Conservation (phyloP, 2,888 invertebrate genomes). For the Torymus aiolomorphi region DNA sequence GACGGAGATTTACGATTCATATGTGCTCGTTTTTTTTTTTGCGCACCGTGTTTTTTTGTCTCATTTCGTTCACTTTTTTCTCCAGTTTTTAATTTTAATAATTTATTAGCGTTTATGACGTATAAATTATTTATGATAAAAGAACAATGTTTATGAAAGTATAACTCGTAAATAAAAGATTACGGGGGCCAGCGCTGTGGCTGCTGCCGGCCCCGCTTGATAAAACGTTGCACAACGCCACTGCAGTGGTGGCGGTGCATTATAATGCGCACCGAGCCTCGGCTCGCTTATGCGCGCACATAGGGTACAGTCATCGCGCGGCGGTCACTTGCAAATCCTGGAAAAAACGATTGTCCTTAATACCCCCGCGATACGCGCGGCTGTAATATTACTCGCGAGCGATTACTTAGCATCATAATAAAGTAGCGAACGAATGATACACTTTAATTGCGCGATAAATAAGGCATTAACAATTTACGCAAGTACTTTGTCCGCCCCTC, state of each 20-base stretch:
- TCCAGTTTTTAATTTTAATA: background rate
- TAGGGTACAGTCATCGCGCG: background rate
- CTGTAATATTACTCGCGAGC: conserved; percentile 17
- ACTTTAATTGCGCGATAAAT: conserved; percentile 39
- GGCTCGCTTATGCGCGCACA: too few species aligned
- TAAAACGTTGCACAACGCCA: conserved; percentile 21
- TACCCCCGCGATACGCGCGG: conserved; percentile 19
- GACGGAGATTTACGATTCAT: too few species aligned
- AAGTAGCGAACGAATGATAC: conserved; percentile 37
- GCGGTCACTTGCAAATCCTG: conserved; percentile 38
- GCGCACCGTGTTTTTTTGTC: too few species aligned
- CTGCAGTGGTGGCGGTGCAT: background rate
- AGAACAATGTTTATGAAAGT: conserved; percentile 40
- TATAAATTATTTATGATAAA: conserved; percentile 1
- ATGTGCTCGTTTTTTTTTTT: too few species aligned
- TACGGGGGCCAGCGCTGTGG: background rate
- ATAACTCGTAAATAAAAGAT: conserved; percentile 44
- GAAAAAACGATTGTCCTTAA: conserved; percentile 44
- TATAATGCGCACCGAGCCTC: background rate
- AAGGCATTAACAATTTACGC: conserved; percentile 28
- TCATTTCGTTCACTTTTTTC: too few species aligned
- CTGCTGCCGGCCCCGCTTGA: background rate
- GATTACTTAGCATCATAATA: conserved; percentile 45
- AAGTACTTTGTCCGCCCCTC: background rate
- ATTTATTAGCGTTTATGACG: background rate